These are phyloP conservation scores for Aphelinus atriplicis DNA, from an alignment of 1,140 invertebrate genomes.

Conservation along the genomic window DNA sequence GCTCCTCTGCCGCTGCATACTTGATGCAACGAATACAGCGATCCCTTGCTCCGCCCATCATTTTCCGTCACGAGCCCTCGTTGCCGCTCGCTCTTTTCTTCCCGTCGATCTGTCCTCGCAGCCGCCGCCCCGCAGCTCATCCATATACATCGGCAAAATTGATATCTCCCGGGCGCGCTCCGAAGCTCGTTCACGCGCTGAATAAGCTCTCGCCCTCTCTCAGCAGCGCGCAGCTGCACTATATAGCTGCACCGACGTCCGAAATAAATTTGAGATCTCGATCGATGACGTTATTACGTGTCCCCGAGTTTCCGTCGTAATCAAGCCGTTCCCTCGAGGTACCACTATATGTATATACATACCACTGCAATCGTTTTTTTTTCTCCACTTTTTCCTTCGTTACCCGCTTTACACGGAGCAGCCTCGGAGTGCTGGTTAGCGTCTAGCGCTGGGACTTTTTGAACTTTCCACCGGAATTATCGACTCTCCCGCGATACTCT, in stretches of 20 bases:
- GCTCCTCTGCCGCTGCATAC: constrained; percentile 24
- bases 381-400: too few species aligned
- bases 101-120: constrained; percentile 17
- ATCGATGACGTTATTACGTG: constrained; percentile 28
- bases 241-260: not conserved
- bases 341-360: not conserved
- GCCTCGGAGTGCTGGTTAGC: not conserved
- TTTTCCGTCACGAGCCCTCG: constrained; percentile 1
- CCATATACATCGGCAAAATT: constrained; percentile 66
- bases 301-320: constrained; percentile 32
- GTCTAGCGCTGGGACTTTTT: constrained; percentile 14
- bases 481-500: not conserved
- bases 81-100: constrained; percentile 16
- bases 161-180: constrained; percentile 56
- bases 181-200: constrained; percentile 53
- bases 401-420: too few species aligned
- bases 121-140: constrained; percentile 58
- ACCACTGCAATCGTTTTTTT: not conserved
- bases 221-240: too few species aligned
- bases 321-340: not conserved
- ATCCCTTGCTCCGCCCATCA: not conserved
- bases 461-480: constrained; percentile 21
- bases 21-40: not conserved
- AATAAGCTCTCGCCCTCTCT: constrained; percentile 55
- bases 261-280: constrained; percentile 40